A percentile compares a stretch with the other conserved stretches of the same genome.
These are phyloP conservation scores for Hylaea fasciaria DNA, from an alignment of 2,888 invertebrate genomes.

Conservation along the genomic window DNA sequence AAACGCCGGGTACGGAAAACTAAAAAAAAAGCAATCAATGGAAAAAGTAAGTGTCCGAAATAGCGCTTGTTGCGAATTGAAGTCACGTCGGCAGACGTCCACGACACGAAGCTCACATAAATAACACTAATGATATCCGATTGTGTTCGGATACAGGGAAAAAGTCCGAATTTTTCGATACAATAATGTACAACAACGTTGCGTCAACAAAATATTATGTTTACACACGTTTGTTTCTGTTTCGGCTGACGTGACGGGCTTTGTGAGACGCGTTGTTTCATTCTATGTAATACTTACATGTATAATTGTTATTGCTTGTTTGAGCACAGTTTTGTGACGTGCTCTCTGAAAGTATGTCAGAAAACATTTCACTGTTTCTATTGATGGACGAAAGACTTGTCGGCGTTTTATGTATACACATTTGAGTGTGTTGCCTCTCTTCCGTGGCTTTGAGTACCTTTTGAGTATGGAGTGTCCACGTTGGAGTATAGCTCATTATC, in stretches of 20 bases:
- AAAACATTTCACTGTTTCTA: background rate
- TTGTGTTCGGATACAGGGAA: constrained; percentile 64
- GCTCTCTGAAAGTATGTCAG: background rate
- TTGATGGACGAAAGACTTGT: background rate
- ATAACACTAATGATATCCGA: constrained; percentile 81
- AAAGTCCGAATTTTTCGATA: constrained; percentile 43
- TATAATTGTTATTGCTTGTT: constrained; percentile 12
- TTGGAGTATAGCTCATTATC: too few relatives aligned
- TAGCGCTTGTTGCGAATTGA: constrained; percentile 60
- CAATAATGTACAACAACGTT: constrained; percentile 35
- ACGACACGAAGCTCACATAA: constrained; percentile 73
- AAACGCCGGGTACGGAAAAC: constrained; percentile 39
- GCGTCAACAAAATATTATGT: constrained; percentile 39
- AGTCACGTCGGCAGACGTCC: constrained; percentile 67
- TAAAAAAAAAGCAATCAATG: constrained; percentile 56
- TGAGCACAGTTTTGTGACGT: background rate
- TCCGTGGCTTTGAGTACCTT: too few relatives aligned
- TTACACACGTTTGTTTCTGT: constrained; percentile 40
- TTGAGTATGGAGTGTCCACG: too few relatives aligned
- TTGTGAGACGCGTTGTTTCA: constrained; percentile 20
- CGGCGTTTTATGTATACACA: too few relatives aligned
- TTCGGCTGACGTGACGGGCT: constrained; percentile 33
- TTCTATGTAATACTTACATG: constrained; percentile 1
- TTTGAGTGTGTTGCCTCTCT: too few relatives aligned
- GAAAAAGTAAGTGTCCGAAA: constrained; percentile 56